Conservation (phyloP, 2,797 vertebrate genomes). For the Lepus townsendii region DNA sequence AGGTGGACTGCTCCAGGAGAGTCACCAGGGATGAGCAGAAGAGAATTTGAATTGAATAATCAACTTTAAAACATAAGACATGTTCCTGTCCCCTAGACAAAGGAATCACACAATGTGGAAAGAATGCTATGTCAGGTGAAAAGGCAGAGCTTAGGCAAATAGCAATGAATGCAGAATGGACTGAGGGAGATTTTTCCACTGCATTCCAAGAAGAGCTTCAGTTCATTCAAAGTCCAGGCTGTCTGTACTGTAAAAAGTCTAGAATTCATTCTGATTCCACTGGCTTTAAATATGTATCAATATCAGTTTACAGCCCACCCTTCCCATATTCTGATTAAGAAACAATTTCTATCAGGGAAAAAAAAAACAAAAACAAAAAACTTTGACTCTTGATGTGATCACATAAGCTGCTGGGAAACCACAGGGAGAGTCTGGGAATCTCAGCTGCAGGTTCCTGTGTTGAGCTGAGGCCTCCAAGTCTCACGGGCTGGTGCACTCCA, state of each 20-base stretch:
- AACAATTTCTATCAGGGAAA: background rate
- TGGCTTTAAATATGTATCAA: background rate
- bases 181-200: background rate
- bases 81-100: constrained; percentile 49
- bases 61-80: constrained; percentile 70
- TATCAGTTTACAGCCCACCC: background rate
- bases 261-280: constrained; percentile 28
- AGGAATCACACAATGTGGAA: constrained; percentile 42
- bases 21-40: constrained; percentile 25
- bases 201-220: background rate
- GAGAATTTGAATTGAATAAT: constrained; percentile 70
- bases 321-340: constrained; percentile 20
- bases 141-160: background rate
- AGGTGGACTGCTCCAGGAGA: constrained; percentile 2
- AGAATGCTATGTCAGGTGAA: constrained; percentile 18
- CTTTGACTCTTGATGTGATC: background rate
- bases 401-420: background rate
- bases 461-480: background rate
- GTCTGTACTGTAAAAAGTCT: background rate
- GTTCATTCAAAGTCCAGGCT: constrained; percentile 5
- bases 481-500: background rate
- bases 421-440: background rate
- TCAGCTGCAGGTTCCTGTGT: background rate
- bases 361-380: background rate
- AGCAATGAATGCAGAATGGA: constrained; percentile 24